Evolutionary conservation across 1,140 invertebrate species (phyloP).

Genomic region (Gonioctena quinquepunctata): DNA sequence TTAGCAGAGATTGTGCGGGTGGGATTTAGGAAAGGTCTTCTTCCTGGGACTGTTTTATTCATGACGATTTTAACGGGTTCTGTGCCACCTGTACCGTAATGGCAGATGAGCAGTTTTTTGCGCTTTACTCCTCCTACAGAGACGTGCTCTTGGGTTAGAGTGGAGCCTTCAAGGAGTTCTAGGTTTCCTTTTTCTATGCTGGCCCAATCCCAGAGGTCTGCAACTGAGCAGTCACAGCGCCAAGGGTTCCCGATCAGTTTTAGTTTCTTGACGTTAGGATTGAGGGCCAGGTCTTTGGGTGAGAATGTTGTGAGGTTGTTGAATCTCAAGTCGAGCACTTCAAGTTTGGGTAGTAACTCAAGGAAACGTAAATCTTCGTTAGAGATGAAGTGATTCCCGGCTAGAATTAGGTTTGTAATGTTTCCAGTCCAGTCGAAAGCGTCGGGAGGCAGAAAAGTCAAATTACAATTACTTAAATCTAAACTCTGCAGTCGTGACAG

Average conservation of each 20-base stretch:
- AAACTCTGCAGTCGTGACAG: slow-evolving; percentile 66
- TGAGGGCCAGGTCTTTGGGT: slow-evolving; percentile 59
- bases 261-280: slow-evolving; percentile 62
- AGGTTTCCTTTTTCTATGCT: slow-evolving; percentile 66
- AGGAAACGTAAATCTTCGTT: slow-evolving; percentile 60
- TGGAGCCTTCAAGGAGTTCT: slow-evolving; percentile 67
- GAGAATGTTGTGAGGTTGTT: slow-evolving; percentile 67
- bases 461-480: slow-evolving; percentile 69
- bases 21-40: slow-evolving; percentile 62
- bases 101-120: slow-evolving; percentile 67
- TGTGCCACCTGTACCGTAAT: slow-evolving; percentile 60
- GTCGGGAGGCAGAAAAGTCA: slow-evolving; percentile 64
- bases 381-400: slow-evolving; percentile 63
- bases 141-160: slow-evolving; percentile 63
- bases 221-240: slow-evolving; percentile 70
- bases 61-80: slow-evolving; percentile 34
- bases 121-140: slow-evolving; percentile 63
- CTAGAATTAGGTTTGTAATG: slow-evolving; percentile 67
- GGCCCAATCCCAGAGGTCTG: slow-evolving; percentile 75
- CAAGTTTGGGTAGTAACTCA: slow-evolving; percentile 62
- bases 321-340: slow-evolving; percentile 66
- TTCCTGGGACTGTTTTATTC: slow-evolving; percentile 59
- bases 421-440: slow-evolving; percentile 66
- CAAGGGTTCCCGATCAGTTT: slow-evolving; percentile 73
- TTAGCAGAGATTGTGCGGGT: slow-evolving; percentile 62